Percentiles rank a stretch among this genome's conserved stretches.
Conservation (phyloP, 2,888 invertebrate genomes). For the Nomada fucata region DNA sequence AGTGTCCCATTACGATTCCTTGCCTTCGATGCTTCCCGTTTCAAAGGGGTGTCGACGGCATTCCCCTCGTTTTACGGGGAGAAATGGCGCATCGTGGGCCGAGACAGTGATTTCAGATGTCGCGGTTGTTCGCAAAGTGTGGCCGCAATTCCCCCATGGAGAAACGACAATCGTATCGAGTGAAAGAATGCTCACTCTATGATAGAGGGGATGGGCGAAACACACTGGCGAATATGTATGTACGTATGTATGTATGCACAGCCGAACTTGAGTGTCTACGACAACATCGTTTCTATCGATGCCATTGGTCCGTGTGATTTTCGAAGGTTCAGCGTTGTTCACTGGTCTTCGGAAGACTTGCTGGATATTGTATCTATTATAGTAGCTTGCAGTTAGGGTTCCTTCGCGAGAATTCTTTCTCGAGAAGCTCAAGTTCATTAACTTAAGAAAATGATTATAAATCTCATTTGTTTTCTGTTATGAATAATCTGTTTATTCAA, state of each 20-base stretch:
- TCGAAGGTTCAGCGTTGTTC: neutral
- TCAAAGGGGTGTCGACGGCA: conserved; percentile 60
- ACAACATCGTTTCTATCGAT: conserved; percentile 3
- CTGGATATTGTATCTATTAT: too few species aligned
- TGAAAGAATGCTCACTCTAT: neutral
- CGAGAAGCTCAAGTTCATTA: too few species aligned
- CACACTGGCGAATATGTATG: neutral
- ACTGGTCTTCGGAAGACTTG: too few species aligned
- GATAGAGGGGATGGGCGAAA: neutral
- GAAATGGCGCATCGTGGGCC: conserved; percentile 9
- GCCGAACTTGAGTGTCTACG: neutral
- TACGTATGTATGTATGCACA: neutral
- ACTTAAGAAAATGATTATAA: neutral
- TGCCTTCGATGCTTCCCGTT: conserved; percentile 50
- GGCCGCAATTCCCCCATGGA: conserved; percentile 9
- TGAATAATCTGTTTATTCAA: neutral
- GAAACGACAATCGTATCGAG: conserved; percentile 3
- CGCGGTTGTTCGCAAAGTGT: conserved; percentile 16
- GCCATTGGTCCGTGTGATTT: neutral
- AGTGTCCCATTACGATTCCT: conserved; percentile 65
- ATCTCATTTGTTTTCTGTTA: neutral
- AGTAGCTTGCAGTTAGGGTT: too few species aligned
- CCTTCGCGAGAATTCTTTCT: too few species aligned
- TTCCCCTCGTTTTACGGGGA: conserved; percentile 2
- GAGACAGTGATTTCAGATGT: conserved; percentile 42